Base-by-base conservation (phyloP, 2,888 invertebrate genomes). In the Pegoplata infirma region DNA sequence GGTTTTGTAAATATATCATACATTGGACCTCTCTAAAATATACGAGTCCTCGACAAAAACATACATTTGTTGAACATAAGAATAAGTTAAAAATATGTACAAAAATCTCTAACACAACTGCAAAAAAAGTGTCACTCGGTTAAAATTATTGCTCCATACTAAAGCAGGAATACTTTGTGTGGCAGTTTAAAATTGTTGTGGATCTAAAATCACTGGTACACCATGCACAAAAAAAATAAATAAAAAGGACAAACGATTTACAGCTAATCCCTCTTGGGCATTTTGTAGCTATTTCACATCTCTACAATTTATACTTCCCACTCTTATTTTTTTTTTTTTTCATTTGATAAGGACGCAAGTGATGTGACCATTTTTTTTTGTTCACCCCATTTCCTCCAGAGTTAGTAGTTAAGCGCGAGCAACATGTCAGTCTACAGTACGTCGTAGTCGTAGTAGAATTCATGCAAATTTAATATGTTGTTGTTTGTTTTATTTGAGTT, bases 201-300 rank as follows among this genome's bases (percentile, higher is more conserved):
- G 32, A 51, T 14, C 49, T 55, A 73, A 66, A 72, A 53, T 21
- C 47, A 69, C 64, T 2, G 61, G 17, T 16, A 61, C 55, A 67
- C 49, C 72, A 49, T 28, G 19, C 21, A 67, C 6, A 21, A 28
- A 12, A 66, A 80, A 79, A n/a, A n/a, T n/a, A n/a, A n/a, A n/a
- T n/a, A n/a, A n/a, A 69, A 81, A 80, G 68, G 78, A 23, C 58
- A 80, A 81, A 82, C 87, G 87, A 85, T 86, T 86, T 84, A 82
- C 83, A 85, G 87, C 85, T 87, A 87, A 87, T 87, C 87, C 87
- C 88, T 87, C 86, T 84, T 85, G 88, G 88, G 88, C 87, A 87
- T 88, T 87, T 87, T 87, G 87, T 86, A 82, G 81, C 83, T 80
- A 74, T 76, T 81, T 66, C 68, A 76, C 61, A 69, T 64, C 49